These are phyloP conservation scores for Parnassius apollo DNA, from an alignment of 2,888 invertebrate species.

Conservation along the genomic window DNA sequence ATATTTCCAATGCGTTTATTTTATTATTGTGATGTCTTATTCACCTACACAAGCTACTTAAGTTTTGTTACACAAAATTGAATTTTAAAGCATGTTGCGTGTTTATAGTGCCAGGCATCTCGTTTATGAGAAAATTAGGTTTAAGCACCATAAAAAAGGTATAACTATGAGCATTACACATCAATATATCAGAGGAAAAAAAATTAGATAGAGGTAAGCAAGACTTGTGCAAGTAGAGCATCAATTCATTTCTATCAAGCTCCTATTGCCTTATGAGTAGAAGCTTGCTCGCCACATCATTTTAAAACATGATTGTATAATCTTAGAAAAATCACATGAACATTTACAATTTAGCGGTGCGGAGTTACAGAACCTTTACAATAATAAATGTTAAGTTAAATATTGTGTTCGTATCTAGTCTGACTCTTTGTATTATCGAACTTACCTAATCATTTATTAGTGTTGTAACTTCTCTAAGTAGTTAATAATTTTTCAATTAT, in stretches of 20 bases:
- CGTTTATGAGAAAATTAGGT: slow-evolving; percentile 24
- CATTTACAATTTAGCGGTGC: slow-evolving; percentile 3
- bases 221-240: slow-evolving; percentile 21
- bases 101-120: slow-evolving; percentile 39
- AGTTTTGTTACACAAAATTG: slow-evolving; percentile 55
- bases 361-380: background rate
- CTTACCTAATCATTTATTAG: slow-evolving; percentile 6
- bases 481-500: background rate
- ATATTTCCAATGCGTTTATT: slow-evolving; percentile 21
- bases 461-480: background rate
- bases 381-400: too few relatives aligned
- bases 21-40: slow-evolving; percentile 25
- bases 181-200: slow-evolving; percentile 17
- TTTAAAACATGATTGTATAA: slow-evolving; percentile 15
- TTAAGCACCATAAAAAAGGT: slow-evolving; percentile 20
- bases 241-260: slow-evolving; percentile 24
- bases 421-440: background rate
- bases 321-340: slow-evolving; percentile 7
- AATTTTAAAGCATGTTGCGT: slow-evolving; percentile 65
- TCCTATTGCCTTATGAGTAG: slow-evolving; percentile 29
- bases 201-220: slow-evolving; percentile 22
- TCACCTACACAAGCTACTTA: slow-evolving; percentile 32
- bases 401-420: too few relatives aligned
- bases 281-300: slow-evolving; percentile 25
- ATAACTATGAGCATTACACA: slow-evolving; percentile 24